phyloP scores from a whole-genome alignment of 1,140 invertebrate species.

The Caenorhabditis briggsae region DNA sequence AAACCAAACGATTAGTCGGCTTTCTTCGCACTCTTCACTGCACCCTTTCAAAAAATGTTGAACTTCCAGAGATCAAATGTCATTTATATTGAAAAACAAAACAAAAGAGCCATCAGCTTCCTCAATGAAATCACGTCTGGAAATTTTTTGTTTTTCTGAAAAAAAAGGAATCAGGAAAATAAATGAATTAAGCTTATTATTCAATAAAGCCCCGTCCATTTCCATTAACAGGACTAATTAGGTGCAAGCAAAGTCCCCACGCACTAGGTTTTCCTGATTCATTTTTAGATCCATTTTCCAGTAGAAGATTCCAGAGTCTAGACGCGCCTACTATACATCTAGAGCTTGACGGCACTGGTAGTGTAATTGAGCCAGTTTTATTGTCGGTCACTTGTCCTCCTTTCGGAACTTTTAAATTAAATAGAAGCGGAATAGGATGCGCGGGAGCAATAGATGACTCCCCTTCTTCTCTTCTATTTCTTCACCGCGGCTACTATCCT shows the following conservation, averaged over 20 bases:
- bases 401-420: conserved; percentile 47
- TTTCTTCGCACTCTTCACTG: no score
- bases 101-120: conserved; percentile 3
- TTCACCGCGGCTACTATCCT: neutral
- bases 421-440: neutral
- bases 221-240: conserved; percentile 11
- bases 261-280: neutral
- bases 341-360: neutral
- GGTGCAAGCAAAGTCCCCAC: neutral
- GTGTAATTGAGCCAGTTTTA: conserved; percentile 49
- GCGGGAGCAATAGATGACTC: conserved; percentile 19
- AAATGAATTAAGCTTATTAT: neutral
- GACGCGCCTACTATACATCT: neutral
- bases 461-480: neutral
- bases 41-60: no score
- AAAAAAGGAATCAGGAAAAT: no score
- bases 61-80: neutral
- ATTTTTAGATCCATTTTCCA: neutral
- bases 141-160: neutral
- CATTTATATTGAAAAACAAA: conserved; percentile 2
- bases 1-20: no score
- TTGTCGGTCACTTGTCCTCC: conserved; percentile 45
- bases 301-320: neutral
- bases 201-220: neutral
- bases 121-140: neutral